Evolutionary conservation across 2,888 invertebrate genomes (phyloP), one percentile per base, ranked within the genome.

Genomic region (Achlya flavicornis): DNA sequence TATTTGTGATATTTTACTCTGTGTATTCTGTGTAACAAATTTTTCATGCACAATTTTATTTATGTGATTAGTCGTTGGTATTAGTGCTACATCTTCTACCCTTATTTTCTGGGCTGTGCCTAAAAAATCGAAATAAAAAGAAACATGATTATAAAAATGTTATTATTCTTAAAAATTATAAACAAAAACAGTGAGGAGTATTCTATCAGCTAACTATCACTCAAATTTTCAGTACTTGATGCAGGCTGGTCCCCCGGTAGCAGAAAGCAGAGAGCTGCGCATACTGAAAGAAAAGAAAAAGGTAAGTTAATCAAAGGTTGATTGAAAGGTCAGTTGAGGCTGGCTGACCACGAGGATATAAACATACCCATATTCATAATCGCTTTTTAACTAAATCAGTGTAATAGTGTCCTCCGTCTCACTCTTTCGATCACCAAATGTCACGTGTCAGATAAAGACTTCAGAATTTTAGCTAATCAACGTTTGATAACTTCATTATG

Each of bases 261-360:
- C 0, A 89, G 72, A 53, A 89, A 82, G 58, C 90, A 88, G 5
- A 92, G 77, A 0, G 71, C 84, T 1, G 88, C 89, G 59, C 91
- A 92, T 16, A 88, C 92, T 92, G 87, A 57, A 83, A 84, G 66
- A 73, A 77, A 71, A 67, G 5, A 43, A 41, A 61, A n/a, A 10
- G 33, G 35, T 58, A 58, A 38, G n/a, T 57, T 2, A 38, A 19
- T 43, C 6, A 26, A 26, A 26, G 26, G 26, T 26, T 26, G 26
- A 26, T 26, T 26, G 43, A 14, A 43, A 38, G 10, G 10, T 26
- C 26, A 26, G 26, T 26, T 26, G 26, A 26, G 26, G 26, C 26
- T 26, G 1, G 26, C 26, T 26, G 26, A 26, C 26, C 1, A 26
- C 26, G 26, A 26, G 26, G 26, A 26, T 26, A 26, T 26, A n/a